Percentiles rank a stretch among this genome's conserved stretches.
phyloP scores from a whole-genome alignment of 2,797 vertebrate genomes.

The Melanotaenia maccullochi region DNA sequence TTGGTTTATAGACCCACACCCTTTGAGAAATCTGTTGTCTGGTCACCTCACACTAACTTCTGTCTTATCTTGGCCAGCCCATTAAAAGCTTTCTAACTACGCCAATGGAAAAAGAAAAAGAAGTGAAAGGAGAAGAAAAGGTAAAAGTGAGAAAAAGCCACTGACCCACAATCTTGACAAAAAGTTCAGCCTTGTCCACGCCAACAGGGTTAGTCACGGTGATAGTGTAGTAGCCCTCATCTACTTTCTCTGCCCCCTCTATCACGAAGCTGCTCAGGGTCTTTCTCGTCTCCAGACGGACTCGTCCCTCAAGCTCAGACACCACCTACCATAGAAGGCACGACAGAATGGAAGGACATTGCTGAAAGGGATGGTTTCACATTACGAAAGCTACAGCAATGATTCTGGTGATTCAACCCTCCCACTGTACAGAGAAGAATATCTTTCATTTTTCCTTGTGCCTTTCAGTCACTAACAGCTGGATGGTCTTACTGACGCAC shows the following conservation, averaged over 20 bases:
- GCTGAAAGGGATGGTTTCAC: slow-evolving; percentile 5
- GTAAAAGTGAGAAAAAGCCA: slow-evolving; percentile 6
- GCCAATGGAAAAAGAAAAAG: not conserved
- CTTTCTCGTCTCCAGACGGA: slow-evolving; percentile 81
- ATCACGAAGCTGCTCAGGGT: slow-evolving; percentile 89
- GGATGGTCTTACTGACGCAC: slow-evolving; percentile 40
- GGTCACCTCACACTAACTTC: too few species aligned
- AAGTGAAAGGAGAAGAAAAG: not conserved
- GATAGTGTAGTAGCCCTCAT: slow-evolving; percentile 88
- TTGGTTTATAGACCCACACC: too few species aligned
- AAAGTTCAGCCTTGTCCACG: slow-evolving; percentile 86
- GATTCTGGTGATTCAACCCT: slow-evolving; percentile 45
- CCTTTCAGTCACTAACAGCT: slow-evolving; percentile 24
- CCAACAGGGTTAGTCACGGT: slow-evolving; percentile 87
- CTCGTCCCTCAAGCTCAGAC: slow-evolving; percentile 78
- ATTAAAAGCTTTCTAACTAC: not conserved
- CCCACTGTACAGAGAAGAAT: slow-evolving; percentile 19
- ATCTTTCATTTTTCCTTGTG: slow-evolving; percentile 30
- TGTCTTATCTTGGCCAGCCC: too few species aligned
- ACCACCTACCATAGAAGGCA: slow-evolving; percentile 74
- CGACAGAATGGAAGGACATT: slow-evolving; percentile 4
- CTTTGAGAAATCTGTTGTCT: too few species aligned
- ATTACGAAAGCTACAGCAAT: slow-evolving; percentile 18
- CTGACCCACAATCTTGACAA: slow-evolving; percentile 89
- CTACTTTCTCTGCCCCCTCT: slow-evolving; percentile 84